Conservation (phyloP, 2,888 invertebrate species). For the Eristalinus aeneus region DNA sequence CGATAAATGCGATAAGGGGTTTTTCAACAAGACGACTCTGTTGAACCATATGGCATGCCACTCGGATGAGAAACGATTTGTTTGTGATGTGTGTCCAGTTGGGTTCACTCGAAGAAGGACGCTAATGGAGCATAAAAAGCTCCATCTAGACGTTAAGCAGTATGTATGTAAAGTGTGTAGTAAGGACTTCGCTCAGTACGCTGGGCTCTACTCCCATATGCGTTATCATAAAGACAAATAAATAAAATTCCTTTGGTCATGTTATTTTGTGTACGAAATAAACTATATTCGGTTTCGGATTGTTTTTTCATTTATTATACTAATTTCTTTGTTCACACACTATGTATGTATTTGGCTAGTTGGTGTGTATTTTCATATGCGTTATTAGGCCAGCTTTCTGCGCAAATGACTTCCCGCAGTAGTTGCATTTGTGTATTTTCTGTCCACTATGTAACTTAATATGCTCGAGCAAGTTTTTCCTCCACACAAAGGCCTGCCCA, state of each 20-base stretch:
- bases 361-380: constrained; percentile 70
- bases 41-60: constrained; percentile 76
- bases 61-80: constrained; percentile 77
- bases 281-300: not conserved
- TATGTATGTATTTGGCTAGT: not conserved
- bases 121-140: constrained; percentile 77
- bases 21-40: constrained; percentile 77
- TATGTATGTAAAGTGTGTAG: constrained; percentile 75
- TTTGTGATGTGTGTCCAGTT: constrained; percentile 76
- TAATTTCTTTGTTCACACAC: not conserved
- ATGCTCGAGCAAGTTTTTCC: constrained; percentile 76
- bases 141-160: constrained; percentile 76
- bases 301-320: not conserved
- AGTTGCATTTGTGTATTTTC: constrained; percentile 73
- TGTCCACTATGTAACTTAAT: constrained; percentile 74
- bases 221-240: constrained; percentile 41
- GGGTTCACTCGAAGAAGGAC: constrained; percentile 77
- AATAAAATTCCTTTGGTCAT: not conserved
- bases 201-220: constrained; percentile 77
- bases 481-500: constrained; percentile 74
- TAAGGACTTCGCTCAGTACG: constrained; percentile 77
- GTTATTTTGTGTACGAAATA: not conserved
- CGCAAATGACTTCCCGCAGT: constrained; percentile 75
- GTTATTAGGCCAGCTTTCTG: constrained; percentile 72
- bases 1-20: constrained; percentile 76